Evolutionary conservation across 2,797 vertebrate species (phyloP), one percentile per base, ranked within the genome.

Genomic region (Pterois miles): DNA sequence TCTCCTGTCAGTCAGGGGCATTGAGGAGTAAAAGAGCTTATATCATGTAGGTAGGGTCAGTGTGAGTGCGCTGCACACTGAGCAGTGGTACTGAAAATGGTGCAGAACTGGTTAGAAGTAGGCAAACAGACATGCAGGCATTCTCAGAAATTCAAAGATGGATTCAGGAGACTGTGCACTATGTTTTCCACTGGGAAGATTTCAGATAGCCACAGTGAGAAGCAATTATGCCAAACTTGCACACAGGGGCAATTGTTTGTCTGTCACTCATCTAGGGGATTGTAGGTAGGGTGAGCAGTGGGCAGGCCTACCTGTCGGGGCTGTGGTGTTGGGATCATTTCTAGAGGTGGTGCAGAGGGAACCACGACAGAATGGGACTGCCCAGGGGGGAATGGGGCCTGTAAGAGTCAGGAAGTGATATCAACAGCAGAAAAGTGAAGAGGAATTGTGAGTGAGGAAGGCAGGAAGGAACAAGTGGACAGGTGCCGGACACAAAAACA

Each of bases 261-360:
- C 16, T 43, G 40, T 43, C 40, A 43, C 8, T 43, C 40, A 43
- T 43, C 40, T 43, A 43, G 40, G 40, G 18, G 20, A 48, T 8
- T 48, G 8, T 48, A 48, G 20, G 4, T 18, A 4, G 3, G 27
- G 63, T 50, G 25, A 74, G 62, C 59, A 2, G 68, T 48, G 48
- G 43, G 59, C 36, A n/a, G 65, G 76, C 84, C 29, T 97, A 99
- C 98, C 97, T 97, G 98, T 90, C 98, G 96, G 81, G 97, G 90
- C 78, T 97, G 98, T 87, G 97, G 97, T 89, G 96, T 92, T 87
- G 98, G 97, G 96, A 99, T 99, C 98, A 99, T 99, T 95, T 97
- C 97, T 95, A 97, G 96, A 91, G 96, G 95, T 72, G 96, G 95
- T 85, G 96, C 96, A 89, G 96, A 94, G 82, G 97, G 95, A 93